A percentile compares a stretch with the other conserved stretches of the same genome.
phyloP scores from a whole-genome alignment of 2,888 invertebrate genomes.

The Vandiemenella viatica region DNA sequence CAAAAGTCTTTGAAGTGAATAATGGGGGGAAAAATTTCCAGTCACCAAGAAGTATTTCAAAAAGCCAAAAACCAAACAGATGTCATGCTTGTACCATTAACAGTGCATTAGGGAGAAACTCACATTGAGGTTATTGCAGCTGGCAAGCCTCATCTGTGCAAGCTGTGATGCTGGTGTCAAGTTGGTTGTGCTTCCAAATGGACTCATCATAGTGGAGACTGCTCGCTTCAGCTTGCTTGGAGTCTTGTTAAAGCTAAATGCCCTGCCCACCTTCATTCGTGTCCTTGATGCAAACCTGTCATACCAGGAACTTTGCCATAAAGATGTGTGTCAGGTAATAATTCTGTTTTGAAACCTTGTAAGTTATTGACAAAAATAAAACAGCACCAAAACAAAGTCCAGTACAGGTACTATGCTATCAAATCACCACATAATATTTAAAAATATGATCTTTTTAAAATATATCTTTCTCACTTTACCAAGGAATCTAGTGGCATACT shows the following conservation, averaged over 20 bases:
- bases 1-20: no score
- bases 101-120: conserved; percentile 26
- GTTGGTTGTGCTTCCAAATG: conserved; percentile 72
- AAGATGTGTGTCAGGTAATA: conserved; percentile 2
- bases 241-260: conserved; percentile 90
- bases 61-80: background rate
- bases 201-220: conserved; percentile 87
- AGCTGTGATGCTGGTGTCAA: conserved; percentile 69
- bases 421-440: no score
- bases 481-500: no score
- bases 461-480: no score
- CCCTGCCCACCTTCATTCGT: conserved; percentile 77
- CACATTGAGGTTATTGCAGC: conserved; percentile 74
- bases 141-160: conserved; percentile 72
- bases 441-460: no score
- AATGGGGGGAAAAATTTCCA: no score
- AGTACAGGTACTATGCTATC: no score
- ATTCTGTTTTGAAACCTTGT: no score
- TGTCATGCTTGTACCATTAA: background rate
- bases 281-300: conserved; percentile 59
- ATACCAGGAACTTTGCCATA: conserved; percentile 8
- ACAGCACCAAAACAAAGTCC: no score
- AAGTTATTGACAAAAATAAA: no score
- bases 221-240: conserved; percentile 86
- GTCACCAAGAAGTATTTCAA: no score